Percentiles rank a stretch among this genome's conserved stretches.
These are phyloP conservation scores for Enhydra lutris DNA, from an alignment of 2,113 vertebrate genomes.

Conservation along the genomic window DNA sequence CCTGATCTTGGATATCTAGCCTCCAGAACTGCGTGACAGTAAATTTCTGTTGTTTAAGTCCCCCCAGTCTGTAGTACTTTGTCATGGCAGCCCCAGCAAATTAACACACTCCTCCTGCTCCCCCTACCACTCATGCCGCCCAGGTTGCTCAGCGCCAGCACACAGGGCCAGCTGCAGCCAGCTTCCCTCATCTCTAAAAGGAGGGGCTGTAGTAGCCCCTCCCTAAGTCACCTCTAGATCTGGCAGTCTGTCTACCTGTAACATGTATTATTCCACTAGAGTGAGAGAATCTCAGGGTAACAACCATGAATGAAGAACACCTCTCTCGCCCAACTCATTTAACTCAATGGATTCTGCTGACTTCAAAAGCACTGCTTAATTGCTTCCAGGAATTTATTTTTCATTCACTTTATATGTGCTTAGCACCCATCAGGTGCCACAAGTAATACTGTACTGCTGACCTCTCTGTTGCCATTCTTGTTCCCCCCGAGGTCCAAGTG, in stretches of 20 bases:
- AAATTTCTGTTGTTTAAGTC: not conserved
- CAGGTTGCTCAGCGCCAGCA: not conserved
- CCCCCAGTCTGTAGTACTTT: not conserved
- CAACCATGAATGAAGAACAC: not conserved
- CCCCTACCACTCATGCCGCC: rapidly evolving
- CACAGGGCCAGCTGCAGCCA: not conserved
- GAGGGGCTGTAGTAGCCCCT: not conserved
- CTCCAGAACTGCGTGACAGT: not conserved
- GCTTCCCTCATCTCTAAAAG: not conserved
- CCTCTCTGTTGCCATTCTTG: not conserved
- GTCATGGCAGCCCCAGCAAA: not conserved
- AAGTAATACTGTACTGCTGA: not conserved
- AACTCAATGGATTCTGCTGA: not conserved
- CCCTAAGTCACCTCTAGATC: not conserved
- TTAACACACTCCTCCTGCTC: not conserved
- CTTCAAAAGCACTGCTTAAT: not conserved
- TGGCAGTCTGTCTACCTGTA: not conserved
- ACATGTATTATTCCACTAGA: not conserved
- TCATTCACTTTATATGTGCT: not conserved
- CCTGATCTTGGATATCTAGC: not conserved
- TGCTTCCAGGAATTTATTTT: not conserved
- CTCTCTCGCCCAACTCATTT: not conserved
- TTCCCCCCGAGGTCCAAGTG: not conserved
- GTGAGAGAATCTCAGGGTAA: not conserved
- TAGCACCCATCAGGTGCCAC: not conserved